phyloP scores from a whole-genome alignment of 2,888 invertebrate genomes.

The Scaptomyza caliginosa region DNA sequence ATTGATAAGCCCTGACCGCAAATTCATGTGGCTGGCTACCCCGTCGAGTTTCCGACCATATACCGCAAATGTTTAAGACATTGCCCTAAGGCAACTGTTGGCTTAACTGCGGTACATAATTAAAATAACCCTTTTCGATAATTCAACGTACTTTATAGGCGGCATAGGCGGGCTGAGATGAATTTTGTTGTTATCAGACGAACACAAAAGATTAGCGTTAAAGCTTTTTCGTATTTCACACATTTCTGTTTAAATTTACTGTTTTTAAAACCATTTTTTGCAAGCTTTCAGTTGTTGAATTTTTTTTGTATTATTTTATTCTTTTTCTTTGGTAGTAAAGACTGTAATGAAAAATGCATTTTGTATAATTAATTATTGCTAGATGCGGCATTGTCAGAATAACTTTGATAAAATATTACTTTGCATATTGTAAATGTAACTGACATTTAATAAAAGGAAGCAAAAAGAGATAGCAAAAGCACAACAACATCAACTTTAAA shows the following conservation, averaged over 20 bases:
- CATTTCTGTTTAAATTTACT: no score
- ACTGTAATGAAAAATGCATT: constrained; percentile 8
- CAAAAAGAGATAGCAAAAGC: neutral
- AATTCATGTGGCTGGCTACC: constrained; percentile 56
- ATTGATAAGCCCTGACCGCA: constrained; percentile 66
- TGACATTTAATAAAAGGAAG: constrained; percentile 24
- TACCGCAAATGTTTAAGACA: constrained; percentile 26
- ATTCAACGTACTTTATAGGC: constrained; percentile 13
- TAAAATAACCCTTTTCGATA: constrained; percentile 29
- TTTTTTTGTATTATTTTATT: neutral
- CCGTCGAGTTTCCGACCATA: neutral
- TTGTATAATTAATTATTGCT: constrained; percentile 43
- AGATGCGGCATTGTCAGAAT: constrained; percentile 31
- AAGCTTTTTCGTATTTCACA: constrained; percentile 18
- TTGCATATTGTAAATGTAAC: constrained; percentile 22
- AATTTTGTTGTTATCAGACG: constrained; percentile 29
- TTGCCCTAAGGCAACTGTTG: neutral
- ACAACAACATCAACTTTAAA: constrained; percentile 30
- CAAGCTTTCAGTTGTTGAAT: neutral
- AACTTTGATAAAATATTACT: constrained; percentile 44
- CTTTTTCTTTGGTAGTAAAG: neutral
- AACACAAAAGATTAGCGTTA: constrained; percentile 33
- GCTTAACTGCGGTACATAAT: constrained; percentile 32
- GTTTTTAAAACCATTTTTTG: no score
- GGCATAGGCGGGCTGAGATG: neutral